phyloP scores from a whole-genome alignment of 2,113 vertebrate species.

The Cyrtonyx montezumae region DNA sequence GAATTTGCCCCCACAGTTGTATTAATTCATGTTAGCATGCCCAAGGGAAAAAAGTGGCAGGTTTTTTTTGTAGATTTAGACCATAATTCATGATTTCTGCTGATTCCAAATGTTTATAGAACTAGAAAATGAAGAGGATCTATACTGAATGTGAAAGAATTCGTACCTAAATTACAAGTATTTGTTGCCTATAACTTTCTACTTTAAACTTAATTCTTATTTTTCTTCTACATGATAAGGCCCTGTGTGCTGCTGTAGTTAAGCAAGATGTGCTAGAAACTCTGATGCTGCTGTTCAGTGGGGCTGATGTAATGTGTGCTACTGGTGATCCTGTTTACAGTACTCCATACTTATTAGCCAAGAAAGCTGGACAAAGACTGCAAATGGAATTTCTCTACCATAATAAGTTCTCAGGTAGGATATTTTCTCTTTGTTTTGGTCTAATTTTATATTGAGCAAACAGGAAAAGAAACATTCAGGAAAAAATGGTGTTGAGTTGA shows the following conservation, averaged over 20 bases:
- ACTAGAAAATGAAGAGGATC: not conserved
- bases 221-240: constrained; percentile 73
- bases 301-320: constrained; percentile 93
- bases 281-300: constrained; percentile 90
- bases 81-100: not conserved
- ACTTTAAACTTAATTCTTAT: not conserved
- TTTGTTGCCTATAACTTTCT: not conserved
- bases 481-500: not conserved
- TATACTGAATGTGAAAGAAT: not conserved
- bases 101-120: not conserved
- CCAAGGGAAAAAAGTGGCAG: not conserved
- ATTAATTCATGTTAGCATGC: not conserved
- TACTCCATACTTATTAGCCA: constrained; percentile 93
- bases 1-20: not conserved
- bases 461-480: not conserved
- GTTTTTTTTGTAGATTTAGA: not conserved
- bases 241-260: constrained; percentile 89
- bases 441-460: not conserved
- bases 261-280: constrained; percentile 87
- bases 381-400: constrained; percentile 98
- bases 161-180: not conserved
- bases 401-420: constrained; percentile 91
- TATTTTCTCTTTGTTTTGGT: not conserved
- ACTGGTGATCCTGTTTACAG: constrained; percentile 88
- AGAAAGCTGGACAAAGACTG: constrained; percentile 89